These are phyloP conservation scores for Columba janthina DNA, from an alignment of 2,113 vertebrate genomes.

Conservation along the genomic window DNA sequence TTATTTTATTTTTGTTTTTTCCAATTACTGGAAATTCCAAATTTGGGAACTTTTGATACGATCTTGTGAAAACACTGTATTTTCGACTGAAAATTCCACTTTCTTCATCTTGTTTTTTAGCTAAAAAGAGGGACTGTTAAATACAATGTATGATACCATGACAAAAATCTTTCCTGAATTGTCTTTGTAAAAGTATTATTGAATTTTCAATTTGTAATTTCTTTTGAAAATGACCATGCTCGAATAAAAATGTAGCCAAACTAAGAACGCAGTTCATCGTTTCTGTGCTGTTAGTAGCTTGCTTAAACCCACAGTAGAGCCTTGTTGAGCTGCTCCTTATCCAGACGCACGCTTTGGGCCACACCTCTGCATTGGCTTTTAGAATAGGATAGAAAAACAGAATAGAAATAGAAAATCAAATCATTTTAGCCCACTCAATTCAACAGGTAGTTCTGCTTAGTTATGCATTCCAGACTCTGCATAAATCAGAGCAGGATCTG, in stretches of 20 bases:
- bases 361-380: neutral
- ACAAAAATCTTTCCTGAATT: constrained; percentile 99
- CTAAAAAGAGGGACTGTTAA: constrained; percentile 99
- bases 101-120: constrained; percentile 99
- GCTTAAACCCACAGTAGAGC: neutral
- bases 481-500: neutral
- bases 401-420: neutral
- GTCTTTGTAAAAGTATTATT: constrained; percentile 99
- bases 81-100: constrained; percentile 99
- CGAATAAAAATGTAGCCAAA: constrained; percentile 99
- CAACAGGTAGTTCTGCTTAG: neutral
- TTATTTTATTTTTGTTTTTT: constrained; percentile 98
- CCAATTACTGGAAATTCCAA: constrained; percentile 99
- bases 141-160: constrained; percentile 99
- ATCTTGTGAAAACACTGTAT: constrained; percentile 99
- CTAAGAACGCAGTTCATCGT: constrained; percentile 77
- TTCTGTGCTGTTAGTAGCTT: constrained; percentile 61
- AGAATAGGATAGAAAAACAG: neutral
- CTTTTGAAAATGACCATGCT: constrained; percentile 99
- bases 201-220: constrained; percentile 99
- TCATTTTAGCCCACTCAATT: neutral
- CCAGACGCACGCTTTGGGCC: neutral
- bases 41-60: constrained; percentile 99
- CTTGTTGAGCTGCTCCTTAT: neutral
- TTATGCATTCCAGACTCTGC: rapidly evolving